Conservation (phyloP, 2,797 vertebrate genomes). For the Novumbra hubbsi region DNA sequence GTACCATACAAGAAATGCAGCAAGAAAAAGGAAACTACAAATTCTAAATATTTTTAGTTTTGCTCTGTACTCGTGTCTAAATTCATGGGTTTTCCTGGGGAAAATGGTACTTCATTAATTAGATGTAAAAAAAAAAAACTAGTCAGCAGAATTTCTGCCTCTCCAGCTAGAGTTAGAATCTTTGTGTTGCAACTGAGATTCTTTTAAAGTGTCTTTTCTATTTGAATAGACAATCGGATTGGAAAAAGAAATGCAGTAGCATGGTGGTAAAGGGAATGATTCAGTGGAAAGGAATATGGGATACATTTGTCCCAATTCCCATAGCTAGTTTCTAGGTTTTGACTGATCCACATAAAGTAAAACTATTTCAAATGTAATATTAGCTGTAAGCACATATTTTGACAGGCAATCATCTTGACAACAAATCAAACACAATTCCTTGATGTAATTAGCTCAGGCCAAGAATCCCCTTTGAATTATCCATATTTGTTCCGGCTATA, state of each 20-base stretch:
- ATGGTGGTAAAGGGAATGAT: not conserved
- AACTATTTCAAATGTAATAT: not conserved
- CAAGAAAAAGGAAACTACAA: slow-evolving; percentile 3
- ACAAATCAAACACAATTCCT: not conserved
- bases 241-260: slow-evolving; percentile 14
- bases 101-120: slow-evolving; percentile 33
- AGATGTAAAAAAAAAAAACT: slow-evolving; percentile 20
- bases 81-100: slow-evolving; percentile 19
- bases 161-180: slow-evolving; percentile 19
- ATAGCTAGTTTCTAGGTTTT: not conserved
- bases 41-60: slow-evolving; percentile 31
- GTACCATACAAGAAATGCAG: not conserved
- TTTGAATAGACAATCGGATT: slow-evolving; percentile 29
- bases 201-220: slow-evolving; percentile 26
- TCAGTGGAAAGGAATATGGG: not conserved
- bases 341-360: not conserved
- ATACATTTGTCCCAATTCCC: not conserved
- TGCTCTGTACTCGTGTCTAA: slow-evolving; percentile 27
- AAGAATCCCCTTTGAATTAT: not conserved
- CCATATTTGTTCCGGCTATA: not conserved
- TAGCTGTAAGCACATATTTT: not conserved
- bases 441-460: not conserved
- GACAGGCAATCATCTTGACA: not conserved
- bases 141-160: not conserved
- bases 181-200: slow-evolving; percentile 36